These are phyloP conservation scores for Endotricha flammealis DNA, from an alignment of 2,888 invertebrate genomes.

Conservation along the genomic window DNA sequence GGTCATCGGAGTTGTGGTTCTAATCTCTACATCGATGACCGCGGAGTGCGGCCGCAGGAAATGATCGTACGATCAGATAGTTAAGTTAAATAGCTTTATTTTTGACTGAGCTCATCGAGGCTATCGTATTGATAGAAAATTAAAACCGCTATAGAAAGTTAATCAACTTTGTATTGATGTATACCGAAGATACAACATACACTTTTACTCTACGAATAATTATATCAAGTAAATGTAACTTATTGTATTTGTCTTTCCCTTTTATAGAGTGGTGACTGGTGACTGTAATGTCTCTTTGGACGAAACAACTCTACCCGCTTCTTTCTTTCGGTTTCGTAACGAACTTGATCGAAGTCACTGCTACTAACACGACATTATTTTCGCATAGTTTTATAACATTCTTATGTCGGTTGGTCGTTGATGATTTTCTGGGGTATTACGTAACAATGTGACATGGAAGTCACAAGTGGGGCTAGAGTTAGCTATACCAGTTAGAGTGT, in stretches of 20 bases:
- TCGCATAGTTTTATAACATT: too few relatives aligned
- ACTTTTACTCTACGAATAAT: slow-evolving; percentile 13
- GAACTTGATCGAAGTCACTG: too few relatives aligned
- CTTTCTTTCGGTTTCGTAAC: too few relatives aligned
- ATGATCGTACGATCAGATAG: slow-evolving; percentile 56
- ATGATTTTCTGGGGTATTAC: too few relatives aligned
- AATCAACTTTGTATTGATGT: slow-evolving; percentile 48
- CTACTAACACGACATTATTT: too few relatives aligned
- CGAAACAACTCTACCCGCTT: too few relatives aligned
- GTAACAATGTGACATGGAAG: too few relatives aligned
- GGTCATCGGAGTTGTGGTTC: slow-evolving; percentile 60
- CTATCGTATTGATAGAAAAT: slow-evolving; percentile 56
- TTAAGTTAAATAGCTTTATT: slow-evolving; percentile 61
- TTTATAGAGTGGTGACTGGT: slow-evolving; percentile 12
- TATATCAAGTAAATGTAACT: neutral
- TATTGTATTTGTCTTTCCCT: neutral
- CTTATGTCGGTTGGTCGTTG: too few relatives aligned
- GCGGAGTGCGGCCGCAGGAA: slow-evolving; percentile 33
- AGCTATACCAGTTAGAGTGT: too few relatives aligned
- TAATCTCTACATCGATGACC: slow-evolving; percentile 45
- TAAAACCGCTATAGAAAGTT: slow-evolving; percentile 67
- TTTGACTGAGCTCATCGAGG: slow-evolving; percentile 48
- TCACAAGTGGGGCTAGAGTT: too few relatives aligned
- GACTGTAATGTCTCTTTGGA: too few relatives aligned
- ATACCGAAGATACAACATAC: slow-evolving; percentile 17